Base-by-base conservation (phyloP, 2,888 invertebrate genomes). In the Amblyjoppa proteus region DNA sequence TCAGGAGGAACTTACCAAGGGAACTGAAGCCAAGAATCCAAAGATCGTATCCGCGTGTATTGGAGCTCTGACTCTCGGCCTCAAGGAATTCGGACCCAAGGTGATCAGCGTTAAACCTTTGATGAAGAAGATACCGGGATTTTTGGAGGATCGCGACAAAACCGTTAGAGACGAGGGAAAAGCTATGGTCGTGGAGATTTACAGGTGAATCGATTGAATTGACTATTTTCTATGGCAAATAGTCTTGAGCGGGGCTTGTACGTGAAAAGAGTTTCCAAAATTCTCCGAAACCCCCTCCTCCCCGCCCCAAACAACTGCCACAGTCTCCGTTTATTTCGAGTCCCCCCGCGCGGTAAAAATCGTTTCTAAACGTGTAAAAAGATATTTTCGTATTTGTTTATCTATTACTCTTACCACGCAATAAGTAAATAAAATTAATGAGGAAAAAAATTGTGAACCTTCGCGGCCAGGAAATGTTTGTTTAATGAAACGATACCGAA, bases 1-100 rank as follows among this genome's bases (percentile, higher is more conserved):
- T 0, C 95, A 97, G 89, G 99, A 99, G 88, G 99, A 99, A 94
- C 95, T 99, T 1, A 95, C 98, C 28, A 99, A 99, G 94, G 99
- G 99, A 51, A 97, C 98, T 95, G 97, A 98, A 66, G 98, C 98
- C 90, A 99, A 99, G 94, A 99, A 99, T 94, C 99, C 99, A 0
- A 99, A 99, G 95, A 98, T 98, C 84, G 97, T 98, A 0, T 95
- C 97, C 0, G 98, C 97, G 0, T 98, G 98, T 93, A 95, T 97
- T 2, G 95, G 96, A 6, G 96, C 97, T 0, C 94, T 97, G 7
- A 97, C 97, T 34, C 95, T 96, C 64, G 97, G 98, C 0, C 94
- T 99, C 89, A 96, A 97, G 89, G 98, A 98, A 93, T 99, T 99
- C 94, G 99, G 99, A 0, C 96, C 97, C 78, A 99, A 99, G 95